Evolutionary conservation across 1,140 invertebrate species (phyloP).

Genomic region (Cotesia typhae): DNA sequence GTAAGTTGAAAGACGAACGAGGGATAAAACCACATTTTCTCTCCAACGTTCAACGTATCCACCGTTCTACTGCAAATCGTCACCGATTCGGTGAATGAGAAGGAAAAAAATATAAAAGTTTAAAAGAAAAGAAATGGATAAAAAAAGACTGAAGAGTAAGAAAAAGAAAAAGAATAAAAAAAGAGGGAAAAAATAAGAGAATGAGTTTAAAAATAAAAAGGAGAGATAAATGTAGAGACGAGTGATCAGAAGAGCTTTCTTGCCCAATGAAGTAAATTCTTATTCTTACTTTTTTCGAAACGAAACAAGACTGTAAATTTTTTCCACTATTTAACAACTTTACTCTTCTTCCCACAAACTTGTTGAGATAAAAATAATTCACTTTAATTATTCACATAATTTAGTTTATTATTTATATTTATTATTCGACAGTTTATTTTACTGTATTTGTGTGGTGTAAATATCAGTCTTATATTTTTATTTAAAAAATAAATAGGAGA

Average conservation of each 20-base stretch:
- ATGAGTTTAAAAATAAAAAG: neutral
- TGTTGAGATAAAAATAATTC: no score
- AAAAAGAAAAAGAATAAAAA: no score
- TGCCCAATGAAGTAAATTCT: slow-evolving; percentile 45
- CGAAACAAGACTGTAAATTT: slow-evolving; percentile 11
- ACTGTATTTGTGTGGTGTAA: no score
- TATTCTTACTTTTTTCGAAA: slow-evolving; percentile 46
- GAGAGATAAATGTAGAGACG: slow-evolving; percentile 5
- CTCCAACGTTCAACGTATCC: slow-evolving; percentile 13
- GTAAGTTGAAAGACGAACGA: slow-evolving; percentile 1
- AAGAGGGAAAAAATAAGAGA: neutral
- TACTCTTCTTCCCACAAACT: no score
- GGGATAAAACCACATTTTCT: slow-evolving; percentile 14
- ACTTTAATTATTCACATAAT: no score
- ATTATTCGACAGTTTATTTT: no score
- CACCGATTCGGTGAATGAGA: slow-evolving; percentile 39
- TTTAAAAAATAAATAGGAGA: no score
- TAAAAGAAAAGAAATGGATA: no score
- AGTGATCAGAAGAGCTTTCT: slow-evolving; percentile 9
- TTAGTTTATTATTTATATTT: no score
- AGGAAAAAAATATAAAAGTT: no score
- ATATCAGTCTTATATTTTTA: no score
- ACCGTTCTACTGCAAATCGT: slow-evolving; percentile 44
- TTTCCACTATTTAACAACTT: neutral
- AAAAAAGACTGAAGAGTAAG: no score